These are phyloP conservation scores for Xenopus borealis DNA, from an alignment of 2,113 vertebrate species.

Conservation along the genomic window DNA sequence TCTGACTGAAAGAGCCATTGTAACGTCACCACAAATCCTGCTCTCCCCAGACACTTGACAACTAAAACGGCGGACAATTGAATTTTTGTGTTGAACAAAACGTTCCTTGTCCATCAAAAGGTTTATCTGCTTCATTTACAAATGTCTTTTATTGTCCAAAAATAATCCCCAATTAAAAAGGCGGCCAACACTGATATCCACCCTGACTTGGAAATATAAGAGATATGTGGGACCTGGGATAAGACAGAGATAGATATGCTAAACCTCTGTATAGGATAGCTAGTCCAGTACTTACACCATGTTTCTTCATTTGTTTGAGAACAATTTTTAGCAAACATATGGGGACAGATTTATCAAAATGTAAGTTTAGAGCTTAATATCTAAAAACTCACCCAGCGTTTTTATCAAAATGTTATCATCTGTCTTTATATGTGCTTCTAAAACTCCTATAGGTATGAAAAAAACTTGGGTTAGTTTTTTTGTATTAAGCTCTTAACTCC, in stretches of 20 bases:
- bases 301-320: not conserved
- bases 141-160: conserved; percentile 88
- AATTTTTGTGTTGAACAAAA: conserved; percentile 92
- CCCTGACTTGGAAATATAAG: conserved; percentile 19
- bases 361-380: too few species aligned
- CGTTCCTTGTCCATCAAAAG: conserved; percentile 80
- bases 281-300: not conserved
- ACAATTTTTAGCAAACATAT: too few species aligned
- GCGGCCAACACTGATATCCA: conserved; percentile 85
- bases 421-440: too few species aligned
- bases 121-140: conserved; percentile 94
- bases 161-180: conserved; percentile 76
- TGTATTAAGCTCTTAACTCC: too few species aligned
- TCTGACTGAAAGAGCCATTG: conserved; percentile 89
- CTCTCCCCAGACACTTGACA: conserved; percentile 82
- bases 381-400: too few species aligned
- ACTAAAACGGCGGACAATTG: conserved; percentile 79
- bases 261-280: conserved; percentile 5
- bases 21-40: conserved; percentile 84
- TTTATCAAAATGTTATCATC: too few species aligned
- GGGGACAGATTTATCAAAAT: too few species aligned
- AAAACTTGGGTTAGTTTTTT: too few species aligned
- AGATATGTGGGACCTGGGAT: not conserved
- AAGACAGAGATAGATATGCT: conserved; percentile 15
- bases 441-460: too few species aligned